A percentile compares a stretch with the other conserved stretches of the same genome.
Evolutionary conservation across 1,140 invertebrate genomes (phyloP).

Genomic region (Medauroidea extradentata): DNA sequence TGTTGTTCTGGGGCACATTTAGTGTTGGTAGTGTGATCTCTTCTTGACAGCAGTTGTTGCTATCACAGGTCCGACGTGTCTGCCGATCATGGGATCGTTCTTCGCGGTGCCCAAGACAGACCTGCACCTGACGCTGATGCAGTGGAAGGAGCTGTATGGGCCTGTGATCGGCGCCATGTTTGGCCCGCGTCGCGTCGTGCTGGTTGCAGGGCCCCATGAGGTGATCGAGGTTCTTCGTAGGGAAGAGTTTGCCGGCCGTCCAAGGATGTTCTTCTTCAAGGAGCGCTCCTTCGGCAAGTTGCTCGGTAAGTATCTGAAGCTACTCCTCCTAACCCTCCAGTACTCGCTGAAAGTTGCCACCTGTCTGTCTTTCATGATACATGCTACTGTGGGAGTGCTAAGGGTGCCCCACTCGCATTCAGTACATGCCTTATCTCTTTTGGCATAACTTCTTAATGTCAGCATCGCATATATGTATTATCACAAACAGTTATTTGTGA

Average conservation of each 20-base stretch:
- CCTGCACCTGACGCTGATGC: constrained; percentile 9
- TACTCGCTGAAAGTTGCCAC: no score
- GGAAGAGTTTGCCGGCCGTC: constrained; percentile 22
- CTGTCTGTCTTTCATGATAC: no score
- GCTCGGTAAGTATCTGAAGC: neutral
- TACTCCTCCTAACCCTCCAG: no score
- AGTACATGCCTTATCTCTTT: no score
- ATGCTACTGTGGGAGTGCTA: no score
- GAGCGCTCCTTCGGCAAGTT: constrained; percentile 1
- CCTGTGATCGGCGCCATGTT: constrained; percentile 9
- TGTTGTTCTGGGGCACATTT: neutral
- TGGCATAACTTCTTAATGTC: no score
- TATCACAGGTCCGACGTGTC: neutral
- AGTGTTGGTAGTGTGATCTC: constrained; percentile 16
- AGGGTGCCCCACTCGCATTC: no score
- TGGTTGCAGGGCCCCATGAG: constrained; percentile 15
- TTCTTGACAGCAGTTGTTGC: no score
- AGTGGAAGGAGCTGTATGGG: constrained; percentile 13
- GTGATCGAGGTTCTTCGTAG: constrained; percentile 17
- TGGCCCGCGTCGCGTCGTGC: neutral
- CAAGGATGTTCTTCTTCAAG: neutral
- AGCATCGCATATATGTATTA: no score
- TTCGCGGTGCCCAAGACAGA: neutral
- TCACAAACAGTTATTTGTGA: no score
- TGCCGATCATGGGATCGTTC: neutral